Evolutionary conservation across 2,888 invertebrate species (phyloP).

Genomic region (Scrobipalpa atriplicella): DNA sequence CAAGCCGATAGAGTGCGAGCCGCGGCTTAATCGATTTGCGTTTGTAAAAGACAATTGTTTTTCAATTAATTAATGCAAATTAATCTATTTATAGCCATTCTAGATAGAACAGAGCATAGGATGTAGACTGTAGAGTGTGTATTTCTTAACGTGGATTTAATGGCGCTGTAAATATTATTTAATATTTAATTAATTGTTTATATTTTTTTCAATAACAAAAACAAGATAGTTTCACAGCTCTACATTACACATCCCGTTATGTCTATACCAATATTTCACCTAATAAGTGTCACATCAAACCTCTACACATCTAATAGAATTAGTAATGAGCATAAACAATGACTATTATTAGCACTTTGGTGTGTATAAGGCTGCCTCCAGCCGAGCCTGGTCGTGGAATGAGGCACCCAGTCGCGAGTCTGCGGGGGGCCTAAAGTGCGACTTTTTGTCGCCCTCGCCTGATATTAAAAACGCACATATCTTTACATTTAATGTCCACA

Average conservation of each 20-base stretch:
- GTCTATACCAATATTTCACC: neutral
- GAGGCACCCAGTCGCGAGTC: conserved; percentile 50
- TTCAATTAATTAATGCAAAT: neutral
- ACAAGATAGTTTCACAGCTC: no score
- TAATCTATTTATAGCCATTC: neutral
- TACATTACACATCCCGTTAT: neutral
- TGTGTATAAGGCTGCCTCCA: conserved; percentile 38
- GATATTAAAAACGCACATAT: conserved; percentile 23
- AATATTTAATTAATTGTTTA: no score
- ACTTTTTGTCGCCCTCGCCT: conserved; percentile 57
- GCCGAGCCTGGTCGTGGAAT: conserved; percentile 31
- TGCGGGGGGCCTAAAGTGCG: conserved; percentile 56
- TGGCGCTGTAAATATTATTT: no score
- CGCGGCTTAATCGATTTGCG: neutral
- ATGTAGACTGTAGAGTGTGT: no score
- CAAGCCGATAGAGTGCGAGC: neutral
- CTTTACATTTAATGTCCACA: conserved; percentile 18
- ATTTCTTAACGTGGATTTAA: no score
- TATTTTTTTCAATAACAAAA: no score
- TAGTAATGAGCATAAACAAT: conserved; percentile 20
- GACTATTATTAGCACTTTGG: conserved; percentile 32
- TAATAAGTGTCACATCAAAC: conserved; percentile 18
- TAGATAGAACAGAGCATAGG: no score
- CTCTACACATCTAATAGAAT: conserved; percentile 23
- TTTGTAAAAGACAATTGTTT: no score